Evolutionary conservation across 2,113 vertebrate genomes (phyloP), one percentile per base, ranked within the genome.

Genomic region (Calyptommatus sinebrachiatus): DNA sequence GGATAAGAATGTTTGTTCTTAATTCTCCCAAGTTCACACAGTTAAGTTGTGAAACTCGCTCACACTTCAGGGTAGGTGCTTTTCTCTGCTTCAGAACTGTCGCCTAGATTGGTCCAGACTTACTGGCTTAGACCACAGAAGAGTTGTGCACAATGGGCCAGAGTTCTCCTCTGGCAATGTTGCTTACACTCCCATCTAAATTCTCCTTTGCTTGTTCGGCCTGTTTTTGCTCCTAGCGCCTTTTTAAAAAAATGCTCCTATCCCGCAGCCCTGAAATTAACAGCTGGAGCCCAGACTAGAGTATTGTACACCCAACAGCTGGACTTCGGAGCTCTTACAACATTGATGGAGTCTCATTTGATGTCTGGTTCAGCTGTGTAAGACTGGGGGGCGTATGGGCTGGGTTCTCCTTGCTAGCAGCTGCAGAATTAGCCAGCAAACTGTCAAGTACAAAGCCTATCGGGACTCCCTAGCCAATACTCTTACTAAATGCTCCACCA

Each of bases 371-470:
- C 60, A 74, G 28, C 22, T 35, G 4, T 7, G 3, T 29, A 41
- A 41, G 35, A 41, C 45, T 67, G 63, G 78, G 84, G 7, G 22
- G 46, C 53, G 50, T 46, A 60, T 45, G 21, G 57, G 66, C 79
- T 60, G 5, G 31, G 60, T 72, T 88, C 46, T 88, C 53, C 57
- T 66, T 61, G 48, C 76, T 81, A 84, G n/a, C 61, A 80, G 71
- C 68, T 76, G 78, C 10, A 61, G 50, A 72, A 4, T n/a, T 48
- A 65, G 4, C 70, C 68, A n/a, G 61, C 63, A 78, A 71, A 53
- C 0, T 1, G 61, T 22, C 76, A 50, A 41, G 11, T 68, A 68
- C 60, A 18, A 21, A 31, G 4, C 35, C 0, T 63, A 24, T 5
- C 53, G 14, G 1, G 18, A 45, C 8, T 20, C 21, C 0, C 28